Conservation (phyloP, 2,888 invertebrate species). For the Crossocerus cetratus region DNA sequence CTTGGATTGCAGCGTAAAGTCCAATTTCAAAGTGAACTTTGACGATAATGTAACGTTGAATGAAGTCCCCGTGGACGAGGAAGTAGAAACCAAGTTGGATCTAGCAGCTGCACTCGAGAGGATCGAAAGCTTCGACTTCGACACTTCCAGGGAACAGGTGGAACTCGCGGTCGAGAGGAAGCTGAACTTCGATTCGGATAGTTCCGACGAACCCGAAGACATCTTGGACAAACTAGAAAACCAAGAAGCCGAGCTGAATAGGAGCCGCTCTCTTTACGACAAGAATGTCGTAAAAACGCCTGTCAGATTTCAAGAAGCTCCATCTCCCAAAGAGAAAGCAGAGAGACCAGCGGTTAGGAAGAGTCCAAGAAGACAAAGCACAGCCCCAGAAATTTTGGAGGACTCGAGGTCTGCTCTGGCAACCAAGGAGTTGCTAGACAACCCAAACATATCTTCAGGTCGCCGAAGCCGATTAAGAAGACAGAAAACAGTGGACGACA, state of each 20-base stretch:
- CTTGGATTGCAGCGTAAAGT: neutral
- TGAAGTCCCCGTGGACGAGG: constrained; percentile 53
- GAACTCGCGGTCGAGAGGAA: constrained; percentile 41
- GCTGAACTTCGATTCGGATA: constrained; percentile 57
- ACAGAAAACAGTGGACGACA: constrained; percentile 3
- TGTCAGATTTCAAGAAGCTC: neutral
- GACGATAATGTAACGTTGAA: constrained; percentile 56
- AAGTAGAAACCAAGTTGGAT: constrained; percentile 33
- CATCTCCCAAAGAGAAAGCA: neutral
- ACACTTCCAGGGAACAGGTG: constrained; percentile 6
- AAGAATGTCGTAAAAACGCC: neutral
- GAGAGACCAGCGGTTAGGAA: too few relatives aligned
- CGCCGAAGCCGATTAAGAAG: neutral
- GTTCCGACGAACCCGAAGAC: constrained; percentile 22
- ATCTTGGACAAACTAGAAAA: neutral
- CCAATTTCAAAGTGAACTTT: constrained; percentile 67
- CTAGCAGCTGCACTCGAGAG: constrained; percentile 47
- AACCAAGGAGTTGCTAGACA: neutral
- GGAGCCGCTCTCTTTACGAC: too few relatives aligned
- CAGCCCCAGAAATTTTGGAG: neutral
- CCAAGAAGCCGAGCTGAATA: neutral
- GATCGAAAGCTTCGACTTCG: constrained; percentile 57
- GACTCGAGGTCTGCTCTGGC: too few relatives aligned
- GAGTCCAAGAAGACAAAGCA: neutral
- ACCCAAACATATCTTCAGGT: neutral